phyloP scores from a whole-genome alignment of 2,888 invertebrate species.

The Lasioglossum lativentre region DNA sequence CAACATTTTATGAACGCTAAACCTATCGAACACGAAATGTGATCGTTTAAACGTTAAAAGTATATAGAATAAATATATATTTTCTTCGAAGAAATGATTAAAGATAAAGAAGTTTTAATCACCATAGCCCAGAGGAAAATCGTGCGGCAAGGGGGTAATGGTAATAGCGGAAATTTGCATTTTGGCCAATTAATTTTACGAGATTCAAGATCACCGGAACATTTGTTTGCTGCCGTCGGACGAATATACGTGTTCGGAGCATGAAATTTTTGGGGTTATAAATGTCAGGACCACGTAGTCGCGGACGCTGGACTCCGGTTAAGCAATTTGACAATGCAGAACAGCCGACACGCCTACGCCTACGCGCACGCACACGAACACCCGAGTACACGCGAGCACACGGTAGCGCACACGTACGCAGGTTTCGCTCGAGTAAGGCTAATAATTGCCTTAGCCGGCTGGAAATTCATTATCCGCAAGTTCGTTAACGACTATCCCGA shows the following conservation, averaged over 20 bases:
- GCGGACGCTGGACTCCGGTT: background rate
- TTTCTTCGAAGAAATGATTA: background rate
- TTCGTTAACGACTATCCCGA: conserved; percentile 74
- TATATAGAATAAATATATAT: too few species aligned
- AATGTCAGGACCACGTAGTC: background rate
- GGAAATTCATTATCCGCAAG: conserved; percentile 76
- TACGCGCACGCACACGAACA: background rate
- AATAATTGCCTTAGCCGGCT: conserved; percentile 77
- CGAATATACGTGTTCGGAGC: background rate
- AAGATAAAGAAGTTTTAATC: background rate
- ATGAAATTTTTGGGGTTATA: background rate
- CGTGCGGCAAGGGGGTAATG: background rate
- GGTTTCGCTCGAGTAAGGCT: conserved; percentile 66
- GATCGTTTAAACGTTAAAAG: too few species aligned
- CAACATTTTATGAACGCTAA: too few species aligned
- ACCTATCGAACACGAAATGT: too few species aligned
- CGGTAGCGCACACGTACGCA: background rate
- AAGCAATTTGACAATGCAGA: conserved; percentile 25
- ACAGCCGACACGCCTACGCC: background rate
- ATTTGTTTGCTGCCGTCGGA: background rate
- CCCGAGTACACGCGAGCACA: background rate
- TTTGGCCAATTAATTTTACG: background rate
- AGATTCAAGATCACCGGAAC: background rate
- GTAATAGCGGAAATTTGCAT: background rate
- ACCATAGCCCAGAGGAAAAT: background rate